These are phyloP conservation scores for Entomobrya multifasciata DNA, from an alignment of 2,888 invertebrate genomes.

Conservation along the genomic window DNA sequence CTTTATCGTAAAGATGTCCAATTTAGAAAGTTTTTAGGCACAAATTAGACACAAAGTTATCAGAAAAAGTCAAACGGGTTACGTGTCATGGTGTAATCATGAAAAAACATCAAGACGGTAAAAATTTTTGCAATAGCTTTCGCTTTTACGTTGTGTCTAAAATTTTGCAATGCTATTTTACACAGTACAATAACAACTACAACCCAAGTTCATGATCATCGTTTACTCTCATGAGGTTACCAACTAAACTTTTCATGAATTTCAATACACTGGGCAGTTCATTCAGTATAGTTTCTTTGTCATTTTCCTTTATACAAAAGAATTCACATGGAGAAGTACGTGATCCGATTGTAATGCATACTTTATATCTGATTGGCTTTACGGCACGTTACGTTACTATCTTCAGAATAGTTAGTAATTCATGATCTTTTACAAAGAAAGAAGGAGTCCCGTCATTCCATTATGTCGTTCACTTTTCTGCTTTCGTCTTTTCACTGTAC, in stretches of 20 bases:
- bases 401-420: too few relatives aligned
- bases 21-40: too few relatives aligned
- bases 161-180: not conserved
- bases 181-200: not conserved
- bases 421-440: too few relatives aligned
- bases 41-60: not conserved
- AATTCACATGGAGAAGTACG: too few relatives aligned
- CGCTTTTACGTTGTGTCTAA: too few relatives aligned
- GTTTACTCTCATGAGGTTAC: not conserved
- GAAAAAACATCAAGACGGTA: not conserved
- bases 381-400: too few relatives aligned
- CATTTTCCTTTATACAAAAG: too few relatives aligned
- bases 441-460: not conserved
- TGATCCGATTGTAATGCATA: too few relatives aligned
- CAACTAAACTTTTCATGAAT: not conserved
- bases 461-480: not conserved
- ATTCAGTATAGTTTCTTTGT: too few relatives aligned
- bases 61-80: not conserved
- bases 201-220: slow-evolving; percentile 34
- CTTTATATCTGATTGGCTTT: too few relatives aligned
- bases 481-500: not conserved
- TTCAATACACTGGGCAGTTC: not conserved
- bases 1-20: too few relatives aligned
- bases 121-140: too few relatives aligned
- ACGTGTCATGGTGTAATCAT: not conserved